A percentile compares a stretch with the other conserved stretches of the same genome.
Evolutionary conservation across 2,888 invertebrate species (phyloP).

Genomic region (Heliconius hortense): DNA sequence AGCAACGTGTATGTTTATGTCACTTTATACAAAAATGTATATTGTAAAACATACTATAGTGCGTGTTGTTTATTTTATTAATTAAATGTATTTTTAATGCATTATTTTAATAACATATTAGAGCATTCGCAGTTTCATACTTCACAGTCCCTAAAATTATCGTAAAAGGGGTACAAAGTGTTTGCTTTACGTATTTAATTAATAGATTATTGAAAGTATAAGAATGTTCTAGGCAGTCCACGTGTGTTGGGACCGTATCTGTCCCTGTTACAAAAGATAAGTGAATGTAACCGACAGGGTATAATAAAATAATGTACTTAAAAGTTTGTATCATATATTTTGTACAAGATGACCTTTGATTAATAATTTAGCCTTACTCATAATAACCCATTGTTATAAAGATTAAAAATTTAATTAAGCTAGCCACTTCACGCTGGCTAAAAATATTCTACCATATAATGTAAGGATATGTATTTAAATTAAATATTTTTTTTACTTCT

Average conservation of each 20-base stretch:
- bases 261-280: conserved; percentile 12
- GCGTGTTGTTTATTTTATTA: too few relatives aligned
- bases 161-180: background rate
- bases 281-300: conserved; percentile 5
- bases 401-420: background rate
- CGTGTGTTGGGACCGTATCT: background rate
- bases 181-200: background rate
- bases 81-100: too few relatives aligned
- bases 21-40: too few relatives aligned
- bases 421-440: background rate
- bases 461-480: too few relatives aligned
- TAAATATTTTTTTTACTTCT: background rate
- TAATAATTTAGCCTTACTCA: conserved; percentile 4
- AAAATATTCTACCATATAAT: background rate
- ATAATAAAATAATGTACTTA: conserved; percentile 12
- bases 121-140: too few relatives aligned
- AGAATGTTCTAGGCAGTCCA: background rate
- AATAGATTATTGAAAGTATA: background rate
- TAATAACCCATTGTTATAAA: conserved; percentile 10
- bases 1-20: too few relatives aligned
- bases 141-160: too few relatives aligned
- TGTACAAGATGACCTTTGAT: conserved; percentile 1
- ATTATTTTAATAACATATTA: too few relatives aligned
- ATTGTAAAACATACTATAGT: too few relatives aligned
- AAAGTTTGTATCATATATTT: conserved; percentile 11